Conservation (phyloP, 1,140 invertebrate genomes). For the Penaeus chinensis region DNA sequence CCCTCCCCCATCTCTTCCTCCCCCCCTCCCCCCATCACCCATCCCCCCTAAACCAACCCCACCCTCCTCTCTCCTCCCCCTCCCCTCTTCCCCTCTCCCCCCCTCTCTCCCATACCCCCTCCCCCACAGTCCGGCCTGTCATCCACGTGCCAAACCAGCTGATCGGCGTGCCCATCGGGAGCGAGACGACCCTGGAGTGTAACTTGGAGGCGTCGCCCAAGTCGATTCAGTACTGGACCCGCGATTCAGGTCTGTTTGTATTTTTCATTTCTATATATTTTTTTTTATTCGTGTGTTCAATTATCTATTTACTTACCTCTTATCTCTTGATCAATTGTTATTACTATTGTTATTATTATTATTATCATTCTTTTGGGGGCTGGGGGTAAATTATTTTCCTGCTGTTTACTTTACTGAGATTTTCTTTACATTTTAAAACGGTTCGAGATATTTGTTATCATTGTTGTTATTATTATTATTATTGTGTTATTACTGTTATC, state of each 20-base stretch:
- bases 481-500: too few relatives aligned
- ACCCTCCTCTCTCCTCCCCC: background rate
- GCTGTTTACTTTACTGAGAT: too few relatives aligned
- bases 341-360: too few relatives aligned
- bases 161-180: constrained; percentile 67
- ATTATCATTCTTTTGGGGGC: too few relatives aligned
- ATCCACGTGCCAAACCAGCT: constrained; percentile 70
- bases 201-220: constrained; percentile 70
- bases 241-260: constrained; percentile 64
- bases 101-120: constrained; percentile 73
- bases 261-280: too few relatives aligned
- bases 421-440: too few relatives aligned
- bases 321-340: too few relatives aligned
- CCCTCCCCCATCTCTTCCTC: constrained; percentile 74
- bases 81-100: background rate
- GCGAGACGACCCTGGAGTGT: constrained; percentile 68
- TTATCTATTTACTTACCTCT: too few relatives aligned
- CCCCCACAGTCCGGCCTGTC: constrained; percentile 62
- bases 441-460: too few relatives aligned
- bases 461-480: too few relatives aligned
- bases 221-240: constrained; percentile 69
- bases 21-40: constrained; percentile 63
- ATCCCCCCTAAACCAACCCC: background rate
- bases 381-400: too few relatives aligned
- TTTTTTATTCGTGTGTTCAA: too few relatives aligned